Percentiles rank a stretch among this genome's conserved stretches.
Evolutionary conservation across 2,797 vertebrate genomes (phyloP).

Genomic region (Microhierax caerulescens): DNA sequence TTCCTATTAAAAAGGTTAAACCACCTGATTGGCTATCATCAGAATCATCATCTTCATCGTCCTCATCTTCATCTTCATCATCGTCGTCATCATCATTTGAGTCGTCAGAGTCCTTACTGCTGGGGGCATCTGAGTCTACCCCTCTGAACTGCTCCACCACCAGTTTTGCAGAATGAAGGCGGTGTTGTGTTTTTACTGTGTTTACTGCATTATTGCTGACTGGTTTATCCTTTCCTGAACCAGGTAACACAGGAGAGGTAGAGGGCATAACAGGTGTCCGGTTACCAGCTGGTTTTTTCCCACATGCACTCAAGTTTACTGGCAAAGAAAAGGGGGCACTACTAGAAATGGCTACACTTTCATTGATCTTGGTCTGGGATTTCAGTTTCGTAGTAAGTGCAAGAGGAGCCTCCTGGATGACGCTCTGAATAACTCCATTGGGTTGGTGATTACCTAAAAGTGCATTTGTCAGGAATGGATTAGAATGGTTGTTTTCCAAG

Average conservation of each 20-base stretch:
- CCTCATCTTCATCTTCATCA: constrained; percentile 88
- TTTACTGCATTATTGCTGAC: constrained; percentile 71
- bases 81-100: constrained; percentile 92
- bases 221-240: constrained; percentile 82
- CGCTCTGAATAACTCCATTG: constrained; percentile 82
- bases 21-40: constrained; percentile 93
- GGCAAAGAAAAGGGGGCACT: constrained; percentile 78
- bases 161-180: constrained; percentile 82
- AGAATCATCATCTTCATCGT: constrained; percentile 89
- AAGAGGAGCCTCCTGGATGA: constrained; percentile 90
- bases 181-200: constrained; percentile 70
- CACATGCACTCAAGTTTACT: constrained; percentile 83
- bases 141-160: constrained; percentile 82
- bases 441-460: constrained; percentile 88
- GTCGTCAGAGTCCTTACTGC: constrained; percentile 92
- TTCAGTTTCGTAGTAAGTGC: constrained; percentile 89
- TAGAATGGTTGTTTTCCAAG: constrained; percentile 83
- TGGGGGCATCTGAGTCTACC: constrained; percentile 85
- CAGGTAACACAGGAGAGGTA: constrained; percentile 78
- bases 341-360: constrained; percentile 74
- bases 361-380: constrained; percentile 74
- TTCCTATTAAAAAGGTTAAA: constrained; percentile 63
- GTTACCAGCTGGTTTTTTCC: constrained; percentile 76
- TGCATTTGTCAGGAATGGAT: constrained; percentile 91
- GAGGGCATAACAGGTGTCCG: constrained; percentile 68